phyloP scores from a whole-genome alignment of 2,888 invertebrate genomes.

The Strigamia crassipes region DNA sequence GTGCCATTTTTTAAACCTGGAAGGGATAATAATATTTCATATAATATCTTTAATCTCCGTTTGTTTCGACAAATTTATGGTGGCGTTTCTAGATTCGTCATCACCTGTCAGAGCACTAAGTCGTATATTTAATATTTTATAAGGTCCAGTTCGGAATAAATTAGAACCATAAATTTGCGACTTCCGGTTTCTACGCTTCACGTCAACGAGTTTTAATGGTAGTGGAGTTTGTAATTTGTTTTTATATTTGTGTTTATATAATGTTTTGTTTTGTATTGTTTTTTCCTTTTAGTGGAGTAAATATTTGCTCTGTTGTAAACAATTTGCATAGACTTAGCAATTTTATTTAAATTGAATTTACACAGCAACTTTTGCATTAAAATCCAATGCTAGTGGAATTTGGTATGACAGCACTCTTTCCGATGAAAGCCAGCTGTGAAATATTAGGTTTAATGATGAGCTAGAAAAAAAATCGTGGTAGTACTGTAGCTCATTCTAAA shows the following conservation, averaged over 20 bases:
- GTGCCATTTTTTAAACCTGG: neutral
- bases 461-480: neutral
- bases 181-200: neutral
- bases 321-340: neutral
- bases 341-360: neutral
- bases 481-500: neutral
- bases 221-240: neutral
- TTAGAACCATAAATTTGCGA: neutral
- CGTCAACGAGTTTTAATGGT: neutral
- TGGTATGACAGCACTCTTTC: neutral
- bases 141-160: neutral
- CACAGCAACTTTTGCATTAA: neutral
- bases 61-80: conserved; percentile 1
- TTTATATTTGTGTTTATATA: neutral
- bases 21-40: neutral
- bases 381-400: neutral
- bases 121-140: neutral
- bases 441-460: neutral
- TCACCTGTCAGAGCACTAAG: neutral
- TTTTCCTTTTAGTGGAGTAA: neutral
- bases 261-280: neutral
- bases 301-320: neutral
- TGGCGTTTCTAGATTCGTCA: neutral
- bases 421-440: neutral
- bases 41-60: neutral